A percentile compares a stretch with the other conserved stretches of the same genome.
Conservation (phyloP, 1,140 invertebrate species). For the Drosophila ambigua region DNA sequence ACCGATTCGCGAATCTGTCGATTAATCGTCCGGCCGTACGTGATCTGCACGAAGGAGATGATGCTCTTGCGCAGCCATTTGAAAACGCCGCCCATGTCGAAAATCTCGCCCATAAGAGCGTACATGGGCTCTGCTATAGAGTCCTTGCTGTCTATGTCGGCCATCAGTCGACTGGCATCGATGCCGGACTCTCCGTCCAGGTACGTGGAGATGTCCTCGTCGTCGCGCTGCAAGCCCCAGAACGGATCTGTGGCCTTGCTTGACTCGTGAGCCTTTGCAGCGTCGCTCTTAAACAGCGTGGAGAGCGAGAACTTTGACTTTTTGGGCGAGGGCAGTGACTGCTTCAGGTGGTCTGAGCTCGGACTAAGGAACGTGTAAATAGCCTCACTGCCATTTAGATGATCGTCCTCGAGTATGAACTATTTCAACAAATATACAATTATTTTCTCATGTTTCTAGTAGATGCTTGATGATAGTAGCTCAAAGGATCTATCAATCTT, state of each 20-base stretch:
- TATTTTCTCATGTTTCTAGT: no score
- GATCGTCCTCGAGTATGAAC: constrained; percentile 93
- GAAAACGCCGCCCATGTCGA: constrained; percentile 94
- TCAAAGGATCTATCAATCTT: constrained; percentile 59
- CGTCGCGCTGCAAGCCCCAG: constrained; percentile 84
- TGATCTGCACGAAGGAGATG: constrained; percentile 96
- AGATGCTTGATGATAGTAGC: no score
- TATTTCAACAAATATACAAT: constrained; percentile 69
- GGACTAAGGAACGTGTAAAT: constrained; percentile 95
- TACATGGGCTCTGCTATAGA: constrained; percentile 95
- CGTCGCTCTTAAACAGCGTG: constrained; percentile 92
- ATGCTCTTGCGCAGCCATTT: constrained; percentile 93
- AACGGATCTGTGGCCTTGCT: constrained; percentile 75
- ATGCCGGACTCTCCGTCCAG: constrained; percentile 86
- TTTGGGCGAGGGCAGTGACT: constrained; percentile 89
- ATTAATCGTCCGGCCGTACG: constrained; percentile 95
- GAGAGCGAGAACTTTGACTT: constrained; percentile 93
- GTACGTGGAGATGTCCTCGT: constrained; percentile 90
- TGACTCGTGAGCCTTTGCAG: constrained; percentile 64
- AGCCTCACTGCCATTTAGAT: constrained; percentile 93
- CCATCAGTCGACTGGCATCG: constrained; percentile 84
- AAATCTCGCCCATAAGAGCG: constrained; percentile 93
- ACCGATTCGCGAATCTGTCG: constrained; percentile 95
- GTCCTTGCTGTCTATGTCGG: constrained; percentile 88
- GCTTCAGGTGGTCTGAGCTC: constrained; percentile 93